Percentiles rank a stretch among this genome's conserved stretches.
Conservation (phyloP, 1,140 invertebrate species). For the Philotrypesis tridentata region DNA sequence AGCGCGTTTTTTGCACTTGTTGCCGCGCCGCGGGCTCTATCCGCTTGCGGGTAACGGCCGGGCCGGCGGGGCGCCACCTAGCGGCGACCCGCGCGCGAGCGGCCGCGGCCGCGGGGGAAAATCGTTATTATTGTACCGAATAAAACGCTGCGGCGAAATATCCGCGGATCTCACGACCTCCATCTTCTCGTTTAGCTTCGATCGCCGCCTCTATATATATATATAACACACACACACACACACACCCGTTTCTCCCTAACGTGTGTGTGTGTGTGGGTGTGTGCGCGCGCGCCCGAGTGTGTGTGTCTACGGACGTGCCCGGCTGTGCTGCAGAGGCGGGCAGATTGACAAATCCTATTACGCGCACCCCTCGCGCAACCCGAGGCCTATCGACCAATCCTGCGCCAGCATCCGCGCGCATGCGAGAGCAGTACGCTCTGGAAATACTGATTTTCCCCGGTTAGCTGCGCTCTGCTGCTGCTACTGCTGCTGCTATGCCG, state of each 20-base stretch:
- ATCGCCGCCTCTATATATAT: background rate
- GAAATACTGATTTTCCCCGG: slow-evolving; percentile 57
- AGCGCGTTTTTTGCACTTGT: background rate
- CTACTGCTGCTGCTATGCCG: no score
- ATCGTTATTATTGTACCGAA: no score
- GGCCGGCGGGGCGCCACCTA: background rate
- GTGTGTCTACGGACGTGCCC: background rate
- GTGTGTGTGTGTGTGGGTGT: background rate
- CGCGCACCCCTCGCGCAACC: slow-evolving; percentile 45
- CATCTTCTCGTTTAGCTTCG: background rate
- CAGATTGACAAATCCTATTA: slow-evolving; percentile 48
- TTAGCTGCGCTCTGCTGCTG: no score
- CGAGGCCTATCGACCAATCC: slow-evolving; percentile 45
- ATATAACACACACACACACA: no score
- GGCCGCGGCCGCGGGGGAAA: no score
- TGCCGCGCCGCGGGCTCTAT: background rate
- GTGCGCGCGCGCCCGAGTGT: no score
- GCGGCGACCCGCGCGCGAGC: no score
- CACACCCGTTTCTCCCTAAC: no score
- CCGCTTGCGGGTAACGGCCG: background rate
- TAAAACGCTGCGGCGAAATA: background rate
- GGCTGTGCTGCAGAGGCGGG: background rate
- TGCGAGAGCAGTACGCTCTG: slow-evolving; percentile 22
- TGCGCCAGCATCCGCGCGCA: slow-evolving; percentile 67
- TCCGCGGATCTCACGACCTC: background rate